Conservation (phyloP, 2,113 vertebrate species). For the Plotosus lineatus region DNA sequence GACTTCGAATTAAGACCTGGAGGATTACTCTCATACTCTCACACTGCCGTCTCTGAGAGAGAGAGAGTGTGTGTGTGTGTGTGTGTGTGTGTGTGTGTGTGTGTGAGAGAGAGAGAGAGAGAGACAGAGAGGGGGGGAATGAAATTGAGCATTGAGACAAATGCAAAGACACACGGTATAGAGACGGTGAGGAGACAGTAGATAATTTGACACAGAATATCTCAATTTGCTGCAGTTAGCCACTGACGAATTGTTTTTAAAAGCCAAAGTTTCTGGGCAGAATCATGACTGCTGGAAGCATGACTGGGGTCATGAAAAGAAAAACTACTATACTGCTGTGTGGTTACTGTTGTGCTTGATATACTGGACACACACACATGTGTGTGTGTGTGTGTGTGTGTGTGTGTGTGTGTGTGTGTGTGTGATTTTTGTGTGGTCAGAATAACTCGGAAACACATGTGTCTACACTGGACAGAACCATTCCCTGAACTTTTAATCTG, state of each 20-base stretch:
- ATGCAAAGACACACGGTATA: not conserved
- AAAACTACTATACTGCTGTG: conserved; percentile 63
- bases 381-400: conserved; percentile 48
- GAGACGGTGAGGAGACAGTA: not conserved
- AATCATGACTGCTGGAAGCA: conserved; percentile 56
- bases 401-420: conserved; percentile 56
- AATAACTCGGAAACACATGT: not conserved
- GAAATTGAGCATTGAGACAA: not conserved
- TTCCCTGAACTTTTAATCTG: conserved; percentile 29
- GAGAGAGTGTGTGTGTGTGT: too few species aligned
- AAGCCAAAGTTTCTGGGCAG: conserved; percentile 66
- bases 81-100: too few species aligned
- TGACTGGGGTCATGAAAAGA: conserved; percentile 63
- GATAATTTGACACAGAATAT: conserved; percentile 47
- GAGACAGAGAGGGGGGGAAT: not conserved
- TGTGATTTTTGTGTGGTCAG: not conserved
- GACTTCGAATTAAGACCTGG: not conserved
- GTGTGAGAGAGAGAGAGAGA: not conserved
- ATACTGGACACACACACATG: conserved; percentile 33
- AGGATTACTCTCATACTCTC: conserved; percentile 14
- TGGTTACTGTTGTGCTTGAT: conserved; percentile 35
- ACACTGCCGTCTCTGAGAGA: not conserved
- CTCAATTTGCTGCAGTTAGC: conserved; percentile 54
- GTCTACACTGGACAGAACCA: conserved; percentile 22
- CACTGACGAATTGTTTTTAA: conserved; percentile 64